These are phyloP conservation scores for Operophtera brumata DNA, from an alignment of 2,888 invertebrate species.

Conservation along the genomic window DNA sequence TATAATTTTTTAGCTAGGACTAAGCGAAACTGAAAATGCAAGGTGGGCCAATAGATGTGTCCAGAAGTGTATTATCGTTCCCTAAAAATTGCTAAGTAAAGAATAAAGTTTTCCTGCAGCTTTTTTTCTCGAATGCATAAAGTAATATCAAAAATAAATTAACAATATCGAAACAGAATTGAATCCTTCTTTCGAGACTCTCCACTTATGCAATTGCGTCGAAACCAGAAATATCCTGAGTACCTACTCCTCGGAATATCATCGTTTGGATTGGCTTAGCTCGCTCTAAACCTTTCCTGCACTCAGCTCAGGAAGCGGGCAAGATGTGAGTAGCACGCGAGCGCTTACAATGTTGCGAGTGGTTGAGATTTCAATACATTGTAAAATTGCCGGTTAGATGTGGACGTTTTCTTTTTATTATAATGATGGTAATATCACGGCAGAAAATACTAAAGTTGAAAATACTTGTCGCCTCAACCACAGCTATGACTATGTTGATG, in stretches of 20 bases:
- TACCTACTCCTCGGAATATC: conserved; percentile 45
- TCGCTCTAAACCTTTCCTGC: conserved; percentile 60
- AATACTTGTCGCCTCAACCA: too few species aligned
- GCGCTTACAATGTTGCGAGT: conserved; percentile 4
- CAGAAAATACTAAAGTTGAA: too few species aligned
- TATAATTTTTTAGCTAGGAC: too few species aligned
- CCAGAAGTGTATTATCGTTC: too few species aligned
- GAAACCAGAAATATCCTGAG: neutral
- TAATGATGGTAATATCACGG: neutral
- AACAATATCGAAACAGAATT: neutral
- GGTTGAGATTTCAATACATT: conserved; percentile 10
- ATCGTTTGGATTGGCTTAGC: conserved; percentile 60
- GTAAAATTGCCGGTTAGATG: neutral
- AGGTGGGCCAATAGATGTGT: too few species aligned
- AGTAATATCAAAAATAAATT: neutral
- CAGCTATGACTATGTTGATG: too few species aligned
- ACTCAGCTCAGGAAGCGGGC: conserved; percentile 44
- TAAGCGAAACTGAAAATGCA: too few species aligned
- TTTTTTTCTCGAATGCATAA: too few species aligned
- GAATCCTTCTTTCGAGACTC: neutral
- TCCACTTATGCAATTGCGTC: neutral
- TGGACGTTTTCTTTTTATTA: neutral
- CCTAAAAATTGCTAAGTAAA: too few species aligned
- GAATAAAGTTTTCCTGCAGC: too few species aligned
- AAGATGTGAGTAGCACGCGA: conserved; percentile 19